These are phyloP conservation scores for Drosophila sordidula DNA, from an alignment of 2,888 invertebrate genomes.

Conservation along the genomic window DNA sequence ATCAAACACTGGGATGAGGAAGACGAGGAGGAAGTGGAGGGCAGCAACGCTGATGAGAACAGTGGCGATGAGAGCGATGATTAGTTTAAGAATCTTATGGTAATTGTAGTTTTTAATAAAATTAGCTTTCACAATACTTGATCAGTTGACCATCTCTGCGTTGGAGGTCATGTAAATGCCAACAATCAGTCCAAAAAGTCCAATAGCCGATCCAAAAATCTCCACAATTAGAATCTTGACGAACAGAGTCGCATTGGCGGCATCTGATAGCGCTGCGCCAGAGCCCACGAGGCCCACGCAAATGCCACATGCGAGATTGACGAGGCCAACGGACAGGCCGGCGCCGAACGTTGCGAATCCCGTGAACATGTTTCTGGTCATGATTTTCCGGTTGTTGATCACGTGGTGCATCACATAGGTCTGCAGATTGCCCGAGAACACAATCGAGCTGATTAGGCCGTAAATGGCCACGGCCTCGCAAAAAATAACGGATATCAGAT, in stretches of 20 bases:
- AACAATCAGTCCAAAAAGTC: conserved; percentile 98
- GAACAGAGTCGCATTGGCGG: conserved; percentile 97
- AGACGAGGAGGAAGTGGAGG: conserved; percentile 59
- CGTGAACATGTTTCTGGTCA: conserved; percentile 90
- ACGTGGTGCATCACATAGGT: conserved; percentile 75
- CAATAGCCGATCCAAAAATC: conserved; percentile 99
- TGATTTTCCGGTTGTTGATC: conserved; percentile 77
- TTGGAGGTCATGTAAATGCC: conserved; percentile 96
- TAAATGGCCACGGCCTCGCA: conserved; percentile 99
- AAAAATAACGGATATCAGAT: conserved; percentile 99
- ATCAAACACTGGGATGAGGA: conserved; percentile 97
- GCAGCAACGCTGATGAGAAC: conserved; percentile 11
- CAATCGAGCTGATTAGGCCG: conserved; percentile 99
- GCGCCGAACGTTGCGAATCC: conserved; percentile 98
- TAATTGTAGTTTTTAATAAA: conserved; percentile 32
- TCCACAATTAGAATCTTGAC: conserved; percentile 99
- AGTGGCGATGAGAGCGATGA: conserved; percentile 46
- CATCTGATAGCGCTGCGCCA: conserved; percentile 98
- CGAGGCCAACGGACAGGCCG: conserved; percentile 96
- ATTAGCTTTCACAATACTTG: conserved; percentile 1
- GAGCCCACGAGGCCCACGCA: conserved; percentile 99
- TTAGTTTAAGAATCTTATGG: conserved; percentile 36
- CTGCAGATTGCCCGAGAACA: conserved; percentile 93
- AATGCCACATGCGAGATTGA: conserved; percentile 95
- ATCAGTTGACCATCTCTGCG: conserved; percentile 88